Percentiles rank a stretch among this genome's conserved stretches.
phyloP scores from a whole-genome alignment of 2,888 invertebrate species.

The Nycteola revayana region DNA sequence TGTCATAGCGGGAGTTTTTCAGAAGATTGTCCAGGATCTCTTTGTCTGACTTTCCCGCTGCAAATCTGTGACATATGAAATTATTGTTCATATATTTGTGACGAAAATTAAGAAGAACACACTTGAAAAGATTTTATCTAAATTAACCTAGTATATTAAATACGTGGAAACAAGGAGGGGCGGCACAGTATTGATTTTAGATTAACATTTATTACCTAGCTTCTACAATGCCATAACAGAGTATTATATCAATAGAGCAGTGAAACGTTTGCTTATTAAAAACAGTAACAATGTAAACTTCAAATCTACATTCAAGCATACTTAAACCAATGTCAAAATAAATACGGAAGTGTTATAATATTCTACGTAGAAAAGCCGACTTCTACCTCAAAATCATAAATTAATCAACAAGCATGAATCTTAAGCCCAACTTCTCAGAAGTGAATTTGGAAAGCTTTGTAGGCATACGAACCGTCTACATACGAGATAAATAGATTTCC shows the following conservation, averaged over 20 bases:
- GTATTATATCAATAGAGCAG: constrained; percentile 31
- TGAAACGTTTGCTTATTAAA: no score
- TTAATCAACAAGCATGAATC: constrained; percentile 13
- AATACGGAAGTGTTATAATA: no score
- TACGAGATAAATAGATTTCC: constrained; percentile 16
- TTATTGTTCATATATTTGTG: no score
- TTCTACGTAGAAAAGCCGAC: no score
- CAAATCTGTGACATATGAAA: constrained; percentile 85
- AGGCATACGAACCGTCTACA: constrained; percentile 8
- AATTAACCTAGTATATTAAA: no score
- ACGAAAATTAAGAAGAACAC: no score
- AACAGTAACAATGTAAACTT: no score
- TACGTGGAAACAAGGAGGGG: no score
- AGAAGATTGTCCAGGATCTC: constrained; percentile 95
- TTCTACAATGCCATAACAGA: constrained; percentile 36
- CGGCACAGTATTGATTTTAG: constrained; percentile 64
- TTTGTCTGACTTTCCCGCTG: constrained; percentile 95
- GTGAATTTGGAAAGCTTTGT: constrained; percentile 16
- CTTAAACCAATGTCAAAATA: no score
- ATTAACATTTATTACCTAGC: constrained; percentile 53
- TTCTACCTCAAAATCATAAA: constrained; percentile 5
- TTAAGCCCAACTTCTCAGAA: constrained; percentile 15
- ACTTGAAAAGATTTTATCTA: no score
- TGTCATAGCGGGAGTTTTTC: constrained; percentile 94
- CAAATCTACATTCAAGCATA: no score